Evolutionary conservation across 1,140 invertebrate species (phyloP), one percentile per base, ranked within the genome.

Genomic region (Drosophila albomicans): DNA sequence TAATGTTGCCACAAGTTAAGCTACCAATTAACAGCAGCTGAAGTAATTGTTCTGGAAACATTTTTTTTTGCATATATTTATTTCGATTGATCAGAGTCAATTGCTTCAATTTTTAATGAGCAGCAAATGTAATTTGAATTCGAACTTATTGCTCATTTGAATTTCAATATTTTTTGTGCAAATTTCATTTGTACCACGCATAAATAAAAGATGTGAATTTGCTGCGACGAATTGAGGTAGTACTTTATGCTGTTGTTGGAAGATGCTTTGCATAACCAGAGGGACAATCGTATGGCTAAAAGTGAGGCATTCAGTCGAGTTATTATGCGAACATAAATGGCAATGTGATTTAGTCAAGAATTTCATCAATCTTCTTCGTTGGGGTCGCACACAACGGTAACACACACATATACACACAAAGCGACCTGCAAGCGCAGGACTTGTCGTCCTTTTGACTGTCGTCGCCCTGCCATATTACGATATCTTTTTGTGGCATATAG

Each of bases 281-380:
- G 32, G 63, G 45, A 35, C 70, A 66, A 59, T 58, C 28, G 46
- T 52, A 11, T 35, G 66, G 15, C 59, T 35, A 28, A 57, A 65
- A 43, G 35, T 51, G 52, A 66, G 64, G 35, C 30, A 45, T 41
- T 57, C 43, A 63, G 15, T 59, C 15, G 45, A 25, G 46, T 32
- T 52, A 41, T 16, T 32, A 41, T 45, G 20, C 16, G 35, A 30
- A 46, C 41, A 38, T 48, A 67, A 77, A 48, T 51, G 52, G 43
- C 43, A 45, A 56, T 56, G 63, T 51, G 65, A 79, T 79, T 67
- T 79, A 81, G 58, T 56, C 35, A 41, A 65, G 73, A 80, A 88
- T 88, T 82, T 82, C 84, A 87, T 82, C 78, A 88, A 87, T 87
- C 84, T 84, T 79, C 74, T 84, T 79, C 74, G 56, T 43, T 46